These are phyloP conservation scores for Cheilosia urbana DNA, from an alignment of 2,888 invertebrate species.

Conservation along the genomic window DNA sequence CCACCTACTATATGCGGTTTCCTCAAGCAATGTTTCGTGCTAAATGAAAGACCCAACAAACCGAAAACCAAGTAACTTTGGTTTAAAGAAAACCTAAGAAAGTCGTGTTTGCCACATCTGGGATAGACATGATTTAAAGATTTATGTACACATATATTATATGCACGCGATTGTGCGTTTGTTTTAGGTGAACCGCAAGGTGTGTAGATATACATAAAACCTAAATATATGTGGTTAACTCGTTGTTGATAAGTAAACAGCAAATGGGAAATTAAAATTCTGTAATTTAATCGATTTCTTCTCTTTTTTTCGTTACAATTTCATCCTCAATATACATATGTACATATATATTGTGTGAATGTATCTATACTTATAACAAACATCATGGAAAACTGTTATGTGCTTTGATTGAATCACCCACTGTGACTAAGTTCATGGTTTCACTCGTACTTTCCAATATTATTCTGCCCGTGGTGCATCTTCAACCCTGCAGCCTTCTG, in stretches of 20 bases:
- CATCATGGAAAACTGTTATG: background rate
- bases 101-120: conserved; percentile 20
- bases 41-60: conserved; percentile 23
- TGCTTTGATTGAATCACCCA: conserved; percentile 54
- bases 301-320: background rate
- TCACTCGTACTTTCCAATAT: conserved; percentile 30
- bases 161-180: background rate
- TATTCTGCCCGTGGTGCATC: conserved; percentile 25
- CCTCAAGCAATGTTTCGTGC: conserved; percentile 1
- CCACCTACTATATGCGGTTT: conserved; percentile 16
- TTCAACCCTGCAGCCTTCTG: conserved; percentile 35
- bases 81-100: conserved; percentile 49
- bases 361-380: background rate
- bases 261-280: no score
- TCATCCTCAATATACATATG: background rate
- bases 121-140: conserved; percentile 16
- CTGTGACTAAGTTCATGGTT: conserved; percentile 34
- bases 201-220: background rate
- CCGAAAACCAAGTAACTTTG: conserved; percentile 35
- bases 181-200: background rate
- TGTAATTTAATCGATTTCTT: no score
- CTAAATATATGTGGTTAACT: background rate
- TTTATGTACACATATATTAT: background rate
- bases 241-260: no score
- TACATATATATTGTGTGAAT: background rate